phyloP scores from a whole-genome alignment of 2,888 invertebrate species.

The Cataglyphis albicans region DNA sequence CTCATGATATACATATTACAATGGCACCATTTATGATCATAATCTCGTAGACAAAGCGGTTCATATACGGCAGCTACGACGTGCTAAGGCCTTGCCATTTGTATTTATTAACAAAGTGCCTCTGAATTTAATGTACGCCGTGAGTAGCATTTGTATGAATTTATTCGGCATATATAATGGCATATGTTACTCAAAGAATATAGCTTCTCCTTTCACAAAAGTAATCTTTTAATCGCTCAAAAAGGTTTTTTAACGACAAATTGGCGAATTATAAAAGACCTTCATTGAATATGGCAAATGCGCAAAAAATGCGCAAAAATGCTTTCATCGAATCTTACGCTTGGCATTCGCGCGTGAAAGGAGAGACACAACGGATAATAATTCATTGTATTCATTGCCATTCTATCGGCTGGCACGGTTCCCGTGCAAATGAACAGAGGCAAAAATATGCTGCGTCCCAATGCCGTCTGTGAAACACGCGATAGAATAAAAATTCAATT shows the following conservation, averaged over 20 bases:
- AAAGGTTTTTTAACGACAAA: slow-evolving; percentile 32
- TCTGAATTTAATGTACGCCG: not conserved
- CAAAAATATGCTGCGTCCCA: slow-evolving; percentile 37
- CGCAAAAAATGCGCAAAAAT: slow-evolving; percentile 8
- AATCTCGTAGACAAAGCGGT: slow-evolving; percentile 25
- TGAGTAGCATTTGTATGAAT: slow-evolving; percentile 1
- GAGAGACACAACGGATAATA: slow-evolving; percentile 44
- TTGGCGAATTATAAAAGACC: not conserved
- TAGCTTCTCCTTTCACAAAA: not conserved
- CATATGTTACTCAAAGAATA: not conserved
- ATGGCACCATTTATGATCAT: slow-evolving; percentile 41
- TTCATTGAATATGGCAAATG: slow-evolving; percentile 11
- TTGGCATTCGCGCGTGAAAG: slow-evolving; percentile 28
- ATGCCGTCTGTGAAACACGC: slow-evolving; percentile 52
- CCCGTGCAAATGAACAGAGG: slow-evolving; percentile 67
- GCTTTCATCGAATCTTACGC: slow-evolving; percentile 42
- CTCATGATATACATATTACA: slow-evolving; percentile 34
- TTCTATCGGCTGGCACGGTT: slow-evolving; percentile 64
- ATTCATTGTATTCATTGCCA: slow-evolving; percentile 68
- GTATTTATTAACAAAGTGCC: slow-evolving; percentile 20
- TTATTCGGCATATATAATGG: not conserved
- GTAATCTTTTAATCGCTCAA: not conserved
- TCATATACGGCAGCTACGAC: not conserved
- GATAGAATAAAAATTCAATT: slow-evolving; percentile 62
- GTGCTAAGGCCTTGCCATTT: slow-evolving; percentile 4